Evolutionary conservation across 2,888 invertebrate species (phyloP), one percentile per base, ranked within the genome.

Genomic region (Agrochola litura): DNA sequence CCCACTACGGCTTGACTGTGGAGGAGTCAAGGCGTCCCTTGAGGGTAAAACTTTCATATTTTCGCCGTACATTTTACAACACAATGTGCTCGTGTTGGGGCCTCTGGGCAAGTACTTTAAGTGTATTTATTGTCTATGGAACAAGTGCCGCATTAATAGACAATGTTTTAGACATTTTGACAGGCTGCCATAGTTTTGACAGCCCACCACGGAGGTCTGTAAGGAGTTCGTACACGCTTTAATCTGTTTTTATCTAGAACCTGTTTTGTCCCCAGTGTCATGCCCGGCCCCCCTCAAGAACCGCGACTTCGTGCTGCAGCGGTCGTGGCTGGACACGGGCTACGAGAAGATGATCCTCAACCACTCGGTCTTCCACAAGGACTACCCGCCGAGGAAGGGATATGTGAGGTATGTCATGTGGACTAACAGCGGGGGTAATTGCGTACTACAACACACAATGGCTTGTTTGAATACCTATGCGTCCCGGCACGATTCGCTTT

Each of bases 311-410:
- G 98, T 99, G 70, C 97, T 99, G 89, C 99, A 99, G 97, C 97
- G 99, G 87, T 99, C 99, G 30, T 99, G 99, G 99, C 96, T 99
- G 86, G 99, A 99, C 94, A 98, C 98, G 68, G 98, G 98, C 46
- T 95, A 97, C 79, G 99, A 99, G 95, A 98, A 98, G 96, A 97
- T 98, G 95, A 98, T 99, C 92, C 97, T 99, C 88, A 99, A 99
- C 95, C 99, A 99, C 96, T 99, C 99, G 52, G 98, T 99, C 79
- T 98, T 97, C 94, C 99, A 99, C 94, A 98, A 98, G 93, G 98
- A 98, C 94, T 98, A 97, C 94, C 98, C 99, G 37, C 98, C 98
- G 0, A 97, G 97, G 91, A 99, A 99, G 92, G 98, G 98, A 68
- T 98, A 97, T 93, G 98, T 99, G 79, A 97, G 98, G 97, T 97